A percentile compares a stretch with the other conserved stretches of the same genome.
phyloP scores from a whole-genome alignment of 1,140 invertebrate genomes.

The Phymastichus coffea region DNA sequence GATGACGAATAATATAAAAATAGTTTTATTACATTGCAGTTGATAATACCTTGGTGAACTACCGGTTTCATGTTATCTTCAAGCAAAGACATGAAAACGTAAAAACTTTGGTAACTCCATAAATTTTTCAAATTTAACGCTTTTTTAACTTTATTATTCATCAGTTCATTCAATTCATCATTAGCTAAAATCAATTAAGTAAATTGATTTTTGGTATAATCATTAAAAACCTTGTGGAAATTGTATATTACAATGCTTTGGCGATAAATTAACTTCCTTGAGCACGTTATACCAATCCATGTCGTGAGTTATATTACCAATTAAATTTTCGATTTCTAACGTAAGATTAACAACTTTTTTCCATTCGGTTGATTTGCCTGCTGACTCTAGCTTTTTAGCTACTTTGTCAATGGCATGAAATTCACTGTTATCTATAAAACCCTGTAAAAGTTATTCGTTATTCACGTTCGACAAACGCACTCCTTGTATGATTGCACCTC shows the following conservation, averaged over 20 bases:
- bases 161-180: constrained; percentile 59
- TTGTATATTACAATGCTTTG: too few species aligned
- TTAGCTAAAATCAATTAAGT: constrained; percentile 16
- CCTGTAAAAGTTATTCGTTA: constrained; percentile 39
- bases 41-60: constrained; percentile 61
- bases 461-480: too few species aligned
- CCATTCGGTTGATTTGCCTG: constrained; percentile 61
- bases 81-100: constrained; percentile 65
- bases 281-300: constrained; percentile 84
- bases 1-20: background rate
- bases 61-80: constrained; percentile 87
- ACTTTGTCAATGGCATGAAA: constrained; percentile 56
- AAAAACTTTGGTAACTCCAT: constrained; percentile 63
- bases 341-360: constrained; percentile 64
- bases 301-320: constrained; percentile 60
- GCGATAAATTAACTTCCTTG: constrained; percentile 42
- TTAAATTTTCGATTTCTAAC: constrained; percentile 62
- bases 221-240: too few species aligned
- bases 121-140: constrained; percentile 60
- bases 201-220: too few species aligned
- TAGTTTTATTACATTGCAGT: background rate
- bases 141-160: constrained; percentile 70
- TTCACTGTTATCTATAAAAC: constrained; percentile 64
- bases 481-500: too few species aligned
- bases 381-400: constrained; percentile 56